Evolutionary conservation across 2,888 invertebrate genomes (phyloP), one percentile per base, ranked within the genome.

Genomic region (Therioaphis trifolii): DNA sequence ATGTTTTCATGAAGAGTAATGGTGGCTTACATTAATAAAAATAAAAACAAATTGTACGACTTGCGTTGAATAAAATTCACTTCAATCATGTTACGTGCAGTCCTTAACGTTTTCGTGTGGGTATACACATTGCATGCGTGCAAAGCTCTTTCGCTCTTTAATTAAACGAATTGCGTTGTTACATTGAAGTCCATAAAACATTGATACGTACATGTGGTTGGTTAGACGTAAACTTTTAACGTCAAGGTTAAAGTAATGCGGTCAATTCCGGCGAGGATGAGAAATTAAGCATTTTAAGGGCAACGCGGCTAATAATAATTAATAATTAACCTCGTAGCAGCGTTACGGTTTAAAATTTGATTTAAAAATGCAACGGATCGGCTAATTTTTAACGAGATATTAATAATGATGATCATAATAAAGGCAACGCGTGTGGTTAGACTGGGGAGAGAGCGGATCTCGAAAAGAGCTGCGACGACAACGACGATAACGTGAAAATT

Each of bases 91-190:
- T 43, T 43, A 15, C 43, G 14, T 43, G 15, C 43, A 43, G 24
- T 43, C 1, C n/a, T 68, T 43, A 21, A 24, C 24, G 43, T 15
- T 24, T 40, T 43, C 43, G 68, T 24, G 66, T 12, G 15, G 14
- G 4, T n/a, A 18, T 49, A 21, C 12, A 40, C 14, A 21, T 40
- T 68, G 40, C 35, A 68, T 68, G 24, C 43, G 43, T 4, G 43
- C 40, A 43, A 69, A 27, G 24, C 24, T 27, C 69, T 35, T n/a
- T n/a, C n/a, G n/a, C 35, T 21, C 66, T 46, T 46, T 69, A 46
- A 69, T 69, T 69, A 46, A 69, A 24, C 46, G 24, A 69, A 69
- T 69, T 69, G n/a, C 18, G 18, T 27, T 69, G 46, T 69, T 24
- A 27, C 46, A n/a, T 69, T 27, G 46, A 24, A 46, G 27, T 46